phyloP scores from a whole-genome alignment of 2,797 vertebrate genomes.

The Poeciliopsis turneri region DNA sequence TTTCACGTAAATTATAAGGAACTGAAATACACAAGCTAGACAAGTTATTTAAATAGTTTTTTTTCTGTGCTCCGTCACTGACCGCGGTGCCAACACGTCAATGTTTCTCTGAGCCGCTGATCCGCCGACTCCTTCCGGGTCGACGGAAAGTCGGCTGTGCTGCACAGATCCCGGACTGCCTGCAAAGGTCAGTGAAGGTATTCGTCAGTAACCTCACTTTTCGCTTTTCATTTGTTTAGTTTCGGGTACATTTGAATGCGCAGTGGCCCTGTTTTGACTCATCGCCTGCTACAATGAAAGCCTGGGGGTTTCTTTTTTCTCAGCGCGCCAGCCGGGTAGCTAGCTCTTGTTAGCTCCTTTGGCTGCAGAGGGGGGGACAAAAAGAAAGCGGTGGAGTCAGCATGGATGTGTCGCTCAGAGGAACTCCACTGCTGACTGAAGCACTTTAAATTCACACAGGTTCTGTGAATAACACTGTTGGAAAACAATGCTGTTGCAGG shows the following conservation, averaged over 20 bases:
- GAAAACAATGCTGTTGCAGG: accelerated
- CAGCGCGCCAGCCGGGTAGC: slow-evolving; percentile 58
- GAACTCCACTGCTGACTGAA: not conserved
- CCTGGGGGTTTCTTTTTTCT: slow-evolving; percentile 5
- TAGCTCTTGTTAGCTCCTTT: slow-evolving; percentile 54
- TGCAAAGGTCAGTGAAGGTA: slow-evolving; percentile 73
- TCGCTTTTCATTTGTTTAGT: slow-evolving; percentile 19
- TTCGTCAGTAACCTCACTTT: slow-evolving; percentile 13
- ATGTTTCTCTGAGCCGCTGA: not conserved
- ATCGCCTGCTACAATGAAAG: not conserved
- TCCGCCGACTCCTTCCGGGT: slow-evolving; percentile 67
- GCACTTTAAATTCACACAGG: not conserved
- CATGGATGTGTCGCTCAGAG: not conserved
- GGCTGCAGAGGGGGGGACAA: slow-evolving; percentile 22
- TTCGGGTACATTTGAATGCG: not conserved
- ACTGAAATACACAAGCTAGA: not conserved
- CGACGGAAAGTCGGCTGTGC: slow-evolving; percentile 51
- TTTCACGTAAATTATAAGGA: not conserved
- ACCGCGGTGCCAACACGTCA: slow-evolving; percentile 9
- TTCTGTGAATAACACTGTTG: not conserved
- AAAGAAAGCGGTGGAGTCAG: slow-evolving; percentile 32
- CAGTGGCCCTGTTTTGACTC: not conserved
- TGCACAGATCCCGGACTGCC: slow-evolving; percentile 51
- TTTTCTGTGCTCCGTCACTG: not conserved
- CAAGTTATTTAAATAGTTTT: not conserved